Base-by-base conservation (phyloP, 2,113 vertebrate genomes). In the Calypte anna region DNA sequence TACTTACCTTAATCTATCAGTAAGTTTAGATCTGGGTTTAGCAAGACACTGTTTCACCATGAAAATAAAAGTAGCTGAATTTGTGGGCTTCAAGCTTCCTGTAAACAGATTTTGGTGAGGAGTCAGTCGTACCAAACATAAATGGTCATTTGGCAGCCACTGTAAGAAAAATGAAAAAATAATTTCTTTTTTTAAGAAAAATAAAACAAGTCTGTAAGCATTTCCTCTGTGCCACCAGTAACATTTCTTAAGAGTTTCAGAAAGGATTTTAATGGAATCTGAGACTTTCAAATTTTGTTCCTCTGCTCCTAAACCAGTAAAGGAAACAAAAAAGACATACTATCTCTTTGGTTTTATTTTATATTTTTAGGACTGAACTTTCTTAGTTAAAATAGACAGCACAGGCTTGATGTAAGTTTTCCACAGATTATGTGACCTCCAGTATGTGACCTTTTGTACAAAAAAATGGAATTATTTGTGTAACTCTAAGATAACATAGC, bases 21-120 rank as follows among this genome's bases (percentile, higher is more conserved):
- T 86, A 74, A 99, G 93, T 66, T 40, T 98, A 86, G 91, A 92
- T 46, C 33, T 98, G n/a, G 98, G 98, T 94, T 98, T 99, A 88
- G 96, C 97, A 95, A 99, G 95, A 96, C 98, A 99, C 77, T 99
- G 99, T 96, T 99, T 99, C 89, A 99, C 82, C 98, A 99, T 98
- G 92, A 98, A 94, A 88, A 99, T 64, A 96, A 99, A 98, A 25
- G 97, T 96, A 58, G 96, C 50, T 61, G 98, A 98, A 82, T 98
- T 99, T 62, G 96, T 64, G 27, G 98, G 96, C 48, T 97, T 98
- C 94, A 99, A 96, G 77, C 93, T 86, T 27, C 95, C 90, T 44
- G 98, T 98, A 97, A 99, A 99, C 15, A 99, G 98, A 91, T 98
- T 94, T 64, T 67, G 95, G 36, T 95, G 97, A 76, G 99, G 99